Conservation (phyloP, 1,140 invertebrate species). For the Drosophila burlai region DNA sequence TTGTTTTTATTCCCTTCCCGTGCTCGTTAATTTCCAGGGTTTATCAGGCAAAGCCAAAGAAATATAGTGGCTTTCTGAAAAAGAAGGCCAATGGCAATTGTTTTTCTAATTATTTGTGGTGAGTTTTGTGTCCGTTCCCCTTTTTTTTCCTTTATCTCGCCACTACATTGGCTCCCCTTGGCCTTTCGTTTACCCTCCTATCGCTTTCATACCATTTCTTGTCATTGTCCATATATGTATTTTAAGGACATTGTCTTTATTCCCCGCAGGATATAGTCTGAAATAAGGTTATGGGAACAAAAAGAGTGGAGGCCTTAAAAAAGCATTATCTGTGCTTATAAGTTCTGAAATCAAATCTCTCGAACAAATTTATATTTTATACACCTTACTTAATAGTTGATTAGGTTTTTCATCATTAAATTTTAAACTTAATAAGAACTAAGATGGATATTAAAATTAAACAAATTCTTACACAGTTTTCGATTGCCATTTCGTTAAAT, state of each 20-base stretch:
- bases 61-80: no score
- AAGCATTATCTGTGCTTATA: not conserved
- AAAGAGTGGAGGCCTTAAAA: no score
- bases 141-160: conserved; percentile 3
- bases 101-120: conserved; percentile 46
- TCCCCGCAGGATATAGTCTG: not conserved
- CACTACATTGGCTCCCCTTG: conserved; percentile 1
- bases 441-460: not conserved
- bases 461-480: not conserved
- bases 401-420: not conserved
- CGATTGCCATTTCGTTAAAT: conserved; percentile 4
- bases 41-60: no score
- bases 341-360: not conserved
- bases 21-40: no score
- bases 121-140: not conserved
- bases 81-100: conserved; percentile 11
- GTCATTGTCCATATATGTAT: conserved; percentile 18
- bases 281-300: not conserved
- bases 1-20: no score
- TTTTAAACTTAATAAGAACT: not conserved
- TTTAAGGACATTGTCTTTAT: conserved; percentile 26
- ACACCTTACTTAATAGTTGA: no score
- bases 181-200: no score
- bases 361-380: not conserved
- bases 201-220: not conserved